Percentiles rank a stretch among this genome's conserved stretches.
Evolutionary conservation across 2,113 vertebrate species (phyloP).

Genomic region (Xenopus laevis): DNA sequence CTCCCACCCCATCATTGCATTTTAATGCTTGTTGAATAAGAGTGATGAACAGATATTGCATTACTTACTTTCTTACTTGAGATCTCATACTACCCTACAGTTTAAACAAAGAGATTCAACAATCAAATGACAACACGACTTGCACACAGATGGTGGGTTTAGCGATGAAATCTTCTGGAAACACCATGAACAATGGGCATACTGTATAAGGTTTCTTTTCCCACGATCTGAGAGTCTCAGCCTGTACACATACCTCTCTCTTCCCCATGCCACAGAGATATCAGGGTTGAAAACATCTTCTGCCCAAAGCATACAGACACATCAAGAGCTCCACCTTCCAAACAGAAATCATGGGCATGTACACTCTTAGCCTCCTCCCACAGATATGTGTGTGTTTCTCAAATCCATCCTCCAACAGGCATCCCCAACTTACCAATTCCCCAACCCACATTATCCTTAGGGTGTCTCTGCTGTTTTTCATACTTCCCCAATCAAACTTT

Average conservation of each 20-base stretch:
- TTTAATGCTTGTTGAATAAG: background rate
- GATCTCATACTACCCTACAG: too few relatives aligned
- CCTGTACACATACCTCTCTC: slow-evolving; percentile 3
- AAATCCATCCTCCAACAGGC: background rate
- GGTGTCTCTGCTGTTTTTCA: too few relatives aligned
- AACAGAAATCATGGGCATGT: background rate
- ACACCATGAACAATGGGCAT: background rate
- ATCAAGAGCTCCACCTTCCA: slow-evolving; percentile 1
- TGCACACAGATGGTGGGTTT: too few relatives aligned
- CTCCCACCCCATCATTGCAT: background rate
- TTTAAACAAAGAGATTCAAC: too few relatives aligned
- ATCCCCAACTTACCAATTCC: background rate
- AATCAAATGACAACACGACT: too few relatives aligned
- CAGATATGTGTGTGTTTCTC: background rate
- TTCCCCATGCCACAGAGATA: slow-evolving; percentile 35
- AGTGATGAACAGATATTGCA: too few relatives aligned
- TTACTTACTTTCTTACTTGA: background rate
- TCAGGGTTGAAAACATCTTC: slow-evolving; percentile 36
- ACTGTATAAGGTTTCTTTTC: background rate
- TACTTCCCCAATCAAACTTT: too few relatives aligned
- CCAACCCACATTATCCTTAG: background rate
- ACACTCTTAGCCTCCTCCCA: background rate
- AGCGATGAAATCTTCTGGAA: too few relatives aligned
- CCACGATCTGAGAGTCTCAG: background rate
- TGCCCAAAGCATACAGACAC: background rate